A percentile compares a stretch with the other conserved stretches of the same genome.
Evolutionary conservation across 2,888 invertebrate genomes (phyloP).

Genomic region (Teinopalpus imperialis): DNA sequence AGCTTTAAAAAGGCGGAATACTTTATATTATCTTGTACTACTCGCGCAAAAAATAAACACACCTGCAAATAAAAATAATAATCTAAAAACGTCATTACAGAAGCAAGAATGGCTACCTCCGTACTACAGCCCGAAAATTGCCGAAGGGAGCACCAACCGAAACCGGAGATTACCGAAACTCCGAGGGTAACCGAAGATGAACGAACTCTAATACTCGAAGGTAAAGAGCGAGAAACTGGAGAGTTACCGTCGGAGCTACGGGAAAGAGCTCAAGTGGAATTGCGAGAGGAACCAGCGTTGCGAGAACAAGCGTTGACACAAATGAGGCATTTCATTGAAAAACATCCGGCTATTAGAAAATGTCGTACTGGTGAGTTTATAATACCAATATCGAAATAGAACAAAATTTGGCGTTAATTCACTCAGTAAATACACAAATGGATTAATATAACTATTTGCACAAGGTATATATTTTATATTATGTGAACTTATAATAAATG

Average conservation of each 20-base stretch:
- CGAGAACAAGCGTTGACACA: constrained; percentile 88
- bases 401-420: no score
- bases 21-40: no score
- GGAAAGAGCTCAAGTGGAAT: constrained; percentile 86
- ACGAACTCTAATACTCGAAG: constrained; percentile 53
- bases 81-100: constrained; percentile 22
- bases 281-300: constrained; percentile 89
- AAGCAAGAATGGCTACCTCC: constrained; percentile 66
- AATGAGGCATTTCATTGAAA: constrained; percentile 91
- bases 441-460: no score
- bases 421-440: no score
- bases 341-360: constrained; percentile 90
- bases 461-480: no score
- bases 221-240: constrained; percentile 65
- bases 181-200: constrained; percentile 66
- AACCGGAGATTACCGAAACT: constrained; percentile 49
- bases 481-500: no score
- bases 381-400: no score
- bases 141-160: constrained; percentile 60
- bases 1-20: no score
- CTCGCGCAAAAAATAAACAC: no score
- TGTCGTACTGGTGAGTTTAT: constrained; percentile 87
- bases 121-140: constrained; percentile 70
- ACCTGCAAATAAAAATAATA: no score
- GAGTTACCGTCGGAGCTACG: constrained; percentile 80